Conservation (phyloP, 2,888 invertebrate species). For the Corythucha ciliata region DNA sequence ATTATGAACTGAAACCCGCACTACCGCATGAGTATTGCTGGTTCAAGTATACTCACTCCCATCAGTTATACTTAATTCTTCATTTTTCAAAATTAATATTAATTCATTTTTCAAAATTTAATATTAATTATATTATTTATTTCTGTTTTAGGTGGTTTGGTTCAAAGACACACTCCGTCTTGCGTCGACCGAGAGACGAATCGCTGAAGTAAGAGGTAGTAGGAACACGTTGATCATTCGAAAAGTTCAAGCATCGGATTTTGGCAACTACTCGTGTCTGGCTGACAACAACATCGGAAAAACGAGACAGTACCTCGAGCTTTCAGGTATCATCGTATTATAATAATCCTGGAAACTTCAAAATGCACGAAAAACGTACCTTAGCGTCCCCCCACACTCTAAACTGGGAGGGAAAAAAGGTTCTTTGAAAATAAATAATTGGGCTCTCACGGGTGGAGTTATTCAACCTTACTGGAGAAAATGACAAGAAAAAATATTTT, state of each 20-base stretch:
- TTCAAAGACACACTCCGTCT: slow-evolving; percentile 58
- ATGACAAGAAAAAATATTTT: too few relatives aligned
- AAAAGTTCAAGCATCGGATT: slow-evolving; percentile 57
- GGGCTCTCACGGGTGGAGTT: too few relatives aligned
- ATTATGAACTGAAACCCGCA: neutral
- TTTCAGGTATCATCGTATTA: slow-evolving; percentile 46
- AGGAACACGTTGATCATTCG: slow-evolving; percentile 57
- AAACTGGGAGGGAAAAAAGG: too few relatives aligned
- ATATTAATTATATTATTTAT: slow-evolving; percentile 1
- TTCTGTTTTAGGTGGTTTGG: slow-evolving; percentile 52
- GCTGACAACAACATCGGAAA: slow-evolving; percentile 60
- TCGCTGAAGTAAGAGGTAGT: slow-evolving; percentile 57
- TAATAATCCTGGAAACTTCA: too few relatives aligned
- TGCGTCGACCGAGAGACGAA: slow-evolving; percentile 56
- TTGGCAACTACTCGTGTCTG: slow-evolving; percentile 61
- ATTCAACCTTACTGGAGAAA: too few relatives aligned
- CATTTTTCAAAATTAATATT: too few relatives aligned
- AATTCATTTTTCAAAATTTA: slow-evolving; percentile 1
- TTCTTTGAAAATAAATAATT: too few relatives aligned
- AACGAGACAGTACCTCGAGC: slow-evolving; percentile 53
- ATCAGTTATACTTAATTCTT: too few relatives aligned
- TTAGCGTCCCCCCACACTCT: too few relatives aligned
- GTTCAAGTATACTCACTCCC: neutral
- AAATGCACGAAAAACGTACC: too few relatives aligned
- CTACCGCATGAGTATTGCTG: neutral